A percentile compares a stretch with the other conserved stretches of the same genome.
Conservation (phyloP, 2,113 vertebrate genomes). For the Myrmecobius fasciatus region DNA sequence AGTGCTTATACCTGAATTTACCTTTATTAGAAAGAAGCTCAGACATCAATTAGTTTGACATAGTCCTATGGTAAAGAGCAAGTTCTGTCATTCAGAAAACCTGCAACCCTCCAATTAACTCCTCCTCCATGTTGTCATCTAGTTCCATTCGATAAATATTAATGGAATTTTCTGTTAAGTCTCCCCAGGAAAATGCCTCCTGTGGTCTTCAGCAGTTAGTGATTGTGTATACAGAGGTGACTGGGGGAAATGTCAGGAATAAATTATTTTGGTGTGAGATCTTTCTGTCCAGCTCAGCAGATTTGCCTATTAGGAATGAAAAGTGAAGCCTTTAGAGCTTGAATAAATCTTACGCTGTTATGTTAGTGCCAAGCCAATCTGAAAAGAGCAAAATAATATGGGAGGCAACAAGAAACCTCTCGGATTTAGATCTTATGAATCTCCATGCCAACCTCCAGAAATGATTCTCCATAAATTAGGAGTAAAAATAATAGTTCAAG, state of each 20-base stretch:
- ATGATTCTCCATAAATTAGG: not conserved
- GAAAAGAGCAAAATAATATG: too few species aligned
- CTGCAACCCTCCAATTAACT: not conserved
- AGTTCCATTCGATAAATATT: not conserved
- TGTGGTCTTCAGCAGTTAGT: not conserved
- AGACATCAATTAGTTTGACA: not conserved
- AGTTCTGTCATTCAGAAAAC: not conserved
- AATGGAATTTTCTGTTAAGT: not conserved
- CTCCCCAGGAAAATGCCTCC: not conserved
- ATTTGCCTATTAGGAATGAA: not conserved
- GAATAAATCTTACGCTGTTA: too few species aligned
- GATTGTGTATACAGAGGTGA: not conserved
- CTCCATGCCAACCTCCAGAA: not conserved
- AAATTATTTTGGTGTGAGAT: not conserved
- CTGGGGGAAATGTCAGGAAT: not conserved
- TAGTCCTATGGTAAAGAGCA: not conserved
- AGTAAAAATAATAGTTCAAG: not conserved
- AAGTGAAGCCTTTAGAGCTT: too few species aligned
- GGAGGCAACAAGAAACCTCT: too few species aligned
- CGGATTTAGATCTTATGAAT: not conserved
- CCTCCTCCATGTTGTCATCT: not conserved
- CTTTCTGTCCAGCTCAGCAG: not conserved
- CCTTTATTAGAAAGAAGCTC: not conserved
- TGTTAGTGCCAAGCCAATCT: too few species aligned
- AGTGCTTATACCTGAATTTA: not conserved